Evolutionary conservation across 2,113 vertebrate species (phyloP).

Genomic region (Saguinus midas): DNA sequence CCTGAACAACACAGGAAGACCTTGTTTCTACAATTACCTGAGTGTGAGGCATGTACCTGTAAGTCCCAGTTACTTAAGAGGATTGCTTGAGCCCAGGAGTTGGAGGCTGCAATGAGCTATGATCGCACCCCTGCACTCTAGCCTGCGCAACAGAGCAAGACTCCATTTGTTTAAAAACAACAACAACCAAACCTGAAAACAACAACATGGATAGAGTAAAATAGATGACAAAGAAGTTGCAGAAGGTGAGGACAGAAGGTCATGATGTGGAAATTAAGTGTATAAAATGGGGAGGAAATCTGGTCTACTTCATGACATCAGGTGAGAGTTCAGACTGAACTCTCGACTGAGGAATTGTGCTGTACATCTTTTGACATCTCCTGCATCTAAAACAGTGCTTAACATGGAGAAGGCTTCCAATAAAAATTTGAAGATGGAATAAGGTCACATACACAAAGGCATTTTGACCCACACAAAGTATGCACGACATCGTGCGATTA

Average conservation of each 20-base stretch:
- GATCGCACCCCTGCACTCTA: no score
- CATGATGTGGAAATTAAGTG: neutral
- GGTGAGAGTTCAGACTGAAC: neutral
- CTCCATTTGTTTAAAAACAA: no score
- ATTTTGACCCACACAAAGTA: neutral
- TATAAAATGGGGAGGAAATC: rapidly evolving
- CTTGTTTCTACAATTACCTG: no score
- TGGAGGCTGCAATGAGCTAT: no score
- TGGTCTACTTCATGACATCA: neutral
- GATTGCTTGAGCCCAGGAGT: no score
- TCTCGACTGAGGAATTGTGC: neutral
- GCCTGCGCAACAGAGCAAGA: no score
- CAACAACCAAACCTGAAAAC: no score
- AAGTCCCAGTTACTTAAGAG: no score
- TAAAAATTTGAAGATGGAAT: neutral
- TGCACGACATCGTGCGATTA: neutral
- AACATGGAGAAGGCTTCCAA: neutral
- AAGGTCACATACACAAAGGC: neutral
- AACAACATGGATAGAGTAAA: neutral
- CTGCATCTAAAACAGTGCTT: neutral
- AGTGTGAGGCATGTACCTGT: no score
- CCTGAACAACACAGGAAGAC: no score
- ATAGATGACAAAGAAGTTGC: no score
- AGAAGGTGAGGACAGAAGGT: no score
- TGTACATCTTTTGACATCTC: neutral